Percentiles rank a stretch among this genome's conserved stretches.
Evolutionary conservation across 2,797 vertebrate species (phyloP).

Genomic region (Australoheros facetus): DNA sequence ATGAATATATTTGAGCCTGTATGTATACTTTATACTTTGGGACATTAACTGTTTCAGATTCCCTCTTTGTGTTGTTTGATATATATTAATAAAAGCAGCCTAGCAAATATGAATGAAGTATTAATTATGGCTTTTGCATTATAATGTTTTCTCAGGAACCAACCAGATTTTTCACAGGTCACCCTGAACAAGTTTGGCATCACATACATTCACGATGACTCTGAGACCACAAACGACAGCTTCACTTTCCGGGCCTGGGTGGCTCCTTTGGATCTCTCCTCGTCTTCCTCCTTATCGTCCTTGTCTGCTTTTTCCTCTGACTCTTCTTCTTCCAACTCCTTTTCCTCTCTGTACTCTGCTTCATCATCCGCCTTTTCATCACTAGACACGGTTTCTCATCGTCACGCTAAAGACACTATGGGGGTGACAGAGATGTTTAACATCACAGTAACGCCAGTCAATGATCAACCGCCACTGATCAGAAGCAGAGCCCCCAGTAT

Average conservation of each 20-base stretch:
- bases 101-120: not conserved
- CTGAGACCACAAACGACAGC: conserved; percentile 86
- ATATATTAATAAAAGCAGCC: not conserved
- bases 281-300: conserved; percentile 31
- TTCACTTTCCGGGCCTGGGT: conserved; percentile 90
- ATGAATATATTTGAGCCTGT: too few species aligned
- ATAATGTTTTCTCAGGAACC: conserved; percentile 65
- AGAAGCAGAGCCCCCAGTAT: conserved; percentile 82
- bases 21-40: not conserved
- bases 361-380: conserved; percentile 36
- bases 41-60: not conserved
- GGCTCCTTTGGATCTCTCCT: conserved; percentile 74
- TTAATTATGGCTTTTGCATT: not conserved
- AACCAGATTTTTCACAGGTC: conserved; percentile 86
- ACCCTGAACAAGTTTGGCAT: conserved; percentile 86
- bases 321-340: conserved; percentile 45
- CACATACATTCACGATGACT: conserved; percentile 87
- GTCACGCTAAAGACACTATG: conserved; percentile 53
- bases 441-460: conserved; percentile 88
- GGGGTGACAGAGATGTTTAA: conserved; percentile 87
- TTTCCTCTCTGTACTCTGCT: conserved; percentile 41
- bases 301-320: conserved; percentile 42
- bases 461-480: conserved; percentile 86
- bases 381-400: conserved; percentile 55
- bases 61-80: not conserved